phyloP scores from a whole-genome alignment of 2,113 vertebrate species.

The Thamnaconus septentrionalis region DNA sequence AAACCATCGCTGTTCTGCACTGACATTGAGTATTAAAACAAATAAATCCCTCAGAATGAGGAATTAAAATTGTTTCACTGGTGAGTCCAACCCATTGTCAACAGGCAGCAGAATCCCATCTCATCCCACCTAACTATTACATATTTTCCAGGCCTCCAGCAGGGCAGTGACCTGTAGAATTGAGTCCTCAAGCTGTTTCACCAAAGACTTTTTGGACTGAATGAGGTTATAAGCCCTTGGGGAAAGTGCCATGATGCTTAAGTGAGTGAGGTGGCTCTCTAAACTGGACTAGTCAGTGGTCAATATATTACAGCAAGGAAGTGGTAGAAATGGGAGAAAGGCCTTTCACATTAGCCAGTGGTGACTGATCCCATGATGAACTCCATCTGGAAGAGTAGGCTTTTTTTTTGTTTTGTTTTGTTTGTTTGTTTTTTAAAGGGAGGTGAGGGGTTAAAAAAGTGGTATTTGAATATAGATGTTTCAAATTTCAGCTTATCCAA shows the following conservation, averaged over 20 bases:
- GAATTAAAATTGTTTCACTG: too few relatives aligned
- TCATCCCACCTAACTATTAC: conserved; percentile 16
- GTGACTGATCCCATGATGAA: neutral
- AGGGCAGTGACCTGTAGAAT: conserved; percentile 54
- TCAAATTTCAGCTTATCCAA: too few relatives aligned
- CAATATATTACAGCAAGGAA: neutral
- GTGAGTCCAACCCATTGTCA: too few relatives aligned
- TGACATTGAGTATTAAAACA: too few relatives aligned
- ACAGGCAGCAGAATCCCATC: conserved; percentile 22
- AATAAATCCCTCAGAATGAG: too few relatives aligned
- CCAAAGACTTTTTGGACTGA: conserved; percentile 1
- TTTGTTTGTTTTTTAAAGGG: too few relatives aligned
- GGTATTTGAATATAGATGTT: too few relatives aligned
- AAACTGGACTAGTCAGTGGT: conserved; percentile 3
- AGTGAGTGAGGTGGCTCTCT: conserved; percentile 5
- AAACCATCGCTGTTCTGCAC: too few relatives aligned
- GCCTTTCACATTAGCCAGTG: neutral
- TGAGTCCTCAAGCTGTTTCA: conserved; percentile 13
- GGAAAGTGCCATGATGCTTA: neutral
- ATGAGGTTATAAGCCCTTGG: conserved; percentile 13
- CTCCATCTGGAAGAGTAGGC: neutral
- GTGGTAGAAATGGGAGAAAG: neutral
- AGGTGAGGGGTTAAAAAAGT: too few relatives aligned
- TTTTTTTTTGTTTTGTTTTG: too few relatives aligned
- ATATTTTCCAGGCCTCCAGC: conserved; percentile 23